These are phyloP conservation scores for Eunapius fragilis DNA, from an alignment of 37 sponge, comb jelly and placozoan species.

Conservation along the genomic window DNA sequence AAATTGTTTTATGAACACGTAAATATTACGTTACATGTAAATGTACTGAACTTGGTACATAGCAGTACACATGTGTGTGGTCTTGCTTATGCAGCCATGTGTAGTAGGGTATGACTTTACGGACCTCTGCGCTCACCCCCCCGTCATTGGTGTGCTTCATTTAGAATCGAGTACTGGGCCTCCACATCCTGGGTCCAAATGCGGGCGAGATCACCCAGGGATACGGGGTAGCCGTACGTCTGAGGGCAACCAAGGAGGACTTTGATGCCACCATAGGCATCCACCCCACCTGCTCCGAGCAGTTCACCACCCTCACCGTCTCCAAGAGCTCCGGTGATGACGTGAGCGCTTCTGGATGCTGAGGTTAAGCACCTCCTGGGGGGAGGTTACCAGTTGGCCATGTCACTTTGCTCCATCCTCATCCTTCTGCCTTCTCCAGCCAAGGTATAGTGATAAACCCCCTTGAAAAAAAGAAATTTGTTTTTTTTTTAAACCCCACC, in stretches of 20 bases:
- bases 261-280: conserved; percentile 95
- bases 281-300: conserved; percentile 97
- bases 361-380: conserved; percentile 94
- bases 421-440: neutral
- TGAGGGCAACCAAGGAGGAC: conserved; percentile 92
- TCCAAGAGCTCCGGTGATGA: conserved; percentile 87
- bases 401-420: neutral
- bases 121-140: neutral
- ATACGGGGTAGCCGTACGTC: conserved; percentile 86
- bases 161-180: conserved; percentile 88
- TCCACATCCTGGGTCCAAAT: conserved; percentile 93
- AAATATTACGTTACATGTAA: no score
- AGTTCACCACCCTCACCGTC: conserved; percentile 80
- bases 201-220: conserved; percentile 99
- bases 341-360: conserved; percentile 78
- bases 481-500: no score
- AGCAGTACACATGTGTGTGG: no score
- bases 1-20: no score
- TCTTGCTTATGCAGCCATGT: no score
- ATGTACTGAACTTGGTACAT: no score
- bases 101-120: no score
- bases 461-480: no score
- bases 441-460: neutral
- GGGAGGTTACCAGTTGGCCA: neutral
- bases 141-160: neutral